Percentiles rank a stretch among this genome's conserved stretches.
Conservation (phyloP, 2,797 vertebrate species). For the Chanos chanos region DNA sequence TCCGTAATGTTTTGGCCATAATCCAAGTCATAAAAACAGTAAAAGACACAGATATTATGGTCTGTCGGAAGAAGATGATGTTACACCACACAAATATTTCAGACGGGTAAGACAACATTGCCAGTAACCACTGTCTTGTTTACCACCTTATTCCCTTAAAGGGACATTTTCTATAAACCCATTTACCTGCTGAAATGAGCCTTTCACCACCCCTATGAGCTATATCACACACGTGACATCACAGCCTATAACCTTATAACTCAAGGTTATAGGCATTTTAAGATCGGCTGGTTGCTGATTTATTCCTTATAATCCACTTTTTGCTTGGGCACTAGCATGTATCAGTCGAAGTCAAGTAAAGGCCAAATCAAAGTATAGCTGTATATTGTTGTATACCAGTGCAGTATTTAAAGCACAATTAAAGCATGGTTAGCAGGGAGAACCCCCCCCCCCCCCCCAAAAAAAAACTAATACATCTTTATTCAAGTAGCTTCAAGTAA, state of each 20-base stretch:
- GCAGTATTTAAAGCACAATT: too few species aligned
- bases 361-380: too few species aligned
- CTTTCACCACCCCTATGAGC: conserved; percentile 45
- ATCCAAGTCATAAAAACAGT: too few species aligned
- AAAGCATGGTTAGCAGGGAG: too few species aligned
- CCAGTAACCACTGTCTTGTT: conserved; percentile 31
- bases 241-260: conserved; percentile 53
- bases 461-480: too few species aligned
- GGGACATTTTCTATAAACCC: conserved; percentile 39
- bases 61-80: not conserved
- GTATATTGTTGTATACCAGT: too few species aligned
- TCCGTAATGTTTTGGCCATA: too few species aligned
- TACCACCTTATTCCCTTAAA: conserved; percentile 27
- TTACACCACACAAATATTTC: not conserved
- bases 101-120: not conserved
- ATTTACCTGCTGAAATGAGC: conserved; percentile 37
- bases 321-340: conserved; percentile 32
- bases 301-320: conserved; percentile 50
- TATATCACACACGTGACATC: conserved; percentile 49
- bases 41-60: too few species aligned
- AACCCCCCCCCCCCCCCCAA: too few species aligned
- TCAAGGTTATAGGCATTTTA: conserved; percentile 54
- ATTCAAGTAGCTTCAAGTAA: too few species aligned
- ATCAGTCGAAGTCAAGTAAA: conserved; percentile 30
- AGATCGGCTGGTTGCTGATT: conserved; percentile 50